Evolutionary conservation across 2,888 invertebrate species (phyloP), one percentile per base, ranked within the genome.

Genomic region (Zaprionus obscuricornis): DNA sequence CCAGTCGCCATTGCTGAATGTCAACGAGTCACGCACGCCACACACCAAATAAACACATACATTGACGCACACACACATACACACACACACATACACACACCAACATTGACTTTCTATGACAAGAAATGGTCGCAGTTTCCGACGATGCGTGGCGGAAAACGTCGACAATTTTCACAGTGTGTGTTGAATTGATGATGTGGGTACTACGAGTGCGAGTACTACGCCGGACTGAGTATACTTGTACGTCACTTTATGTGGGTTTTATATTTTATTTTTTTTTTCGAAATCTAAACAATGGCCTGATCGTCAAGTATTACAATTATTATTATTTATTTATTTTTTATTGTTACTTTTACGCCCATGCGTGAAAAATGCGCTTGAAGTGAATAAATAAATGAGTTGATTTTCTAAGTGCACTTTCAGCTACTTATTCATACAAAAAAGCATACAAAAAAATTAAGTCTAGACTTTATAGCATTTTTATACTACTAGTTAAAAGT

Each of bases 21-120:
- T 69, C 66, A 64, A 47, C 50, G 46, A 64, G 50, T 51, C 77
- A 74, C 77, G 82, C 75, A 82, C 66, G 58, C 79, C 75, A 60
- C 16, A 37, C 64, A 59, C 59, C 14, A 45, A 42, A 63, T 20
- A 20, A 14, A 26, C 27, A 22, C 43, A 47, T 33, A 34, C 17
- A 40, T 18, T 3, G n/a, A 10, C 27, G 11, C 37, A 17, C 39
- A 17, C 46, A 27, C 5, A 20, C 43, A 16, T 18, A 31, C 42
- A 13, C 20, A 31, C 46, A 18, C 33, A 40, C 39, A 57, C 57
- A 56, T 43, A 26, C 39, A 34, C 18, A 6, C 49, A 29, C 31
- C n/a, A n/a, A 39, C 0, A 14, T 34, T 50, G 8, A 68, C 60
- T 74, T 73, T 60, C 70, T 66, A 58, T 70, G 16, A 27, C 29